Evolutionary conservation across 2,797 vertebrate species (phyloP).

Genomic region (Pempheris klunzingeri): DNA sequence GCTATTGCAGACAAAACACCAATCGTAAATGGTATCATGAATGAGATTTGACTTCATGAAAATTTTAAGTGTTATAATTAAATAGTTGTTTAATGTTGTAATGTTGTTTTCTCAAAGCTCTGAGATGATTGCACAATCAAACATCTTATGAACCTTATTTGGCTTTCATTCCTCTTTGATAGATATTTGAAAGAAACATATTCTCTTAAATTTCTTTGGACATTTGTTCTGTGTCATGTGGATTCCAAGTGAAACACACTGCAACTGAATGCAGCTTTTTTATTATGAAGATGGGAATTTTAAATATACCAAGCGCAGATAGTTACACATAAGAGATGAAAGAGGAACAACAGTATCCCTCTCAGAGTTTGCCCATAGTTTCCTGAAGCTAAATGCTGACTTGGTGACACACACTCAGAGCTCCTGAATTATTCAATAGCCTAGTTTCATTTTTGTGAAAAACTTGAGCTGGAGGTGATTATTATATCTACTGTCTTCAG

Average conservation of each 20-base stretch:
- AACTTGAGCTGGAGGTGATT: slow-evolving; percentile 76
- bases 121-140: background rate
- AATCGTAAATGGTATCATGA: background rate
- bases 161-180: slow-evolving; percentile 1
- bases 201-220: slow-evolving; percentile 3
- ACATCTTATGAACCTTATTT: background rate
- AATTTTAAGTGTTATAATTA: background rate
- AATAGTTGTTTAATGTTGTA: too few relatives aligned
- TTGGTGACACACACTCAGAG: slow-evolving; percentile 73
- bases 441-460: slow-evolving; percentile 76
- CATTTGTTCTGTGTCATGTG: slow-evolving; percentile 21
- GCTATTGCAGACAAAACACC: background rate
- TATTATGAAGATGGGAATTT: slow-evolving; percentile 63
- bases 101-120: slow-evolving; percentile 1
- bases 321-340: slow-evolving; percentile 67
- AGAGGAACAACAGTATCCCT: slow-evolving; percentile 69
- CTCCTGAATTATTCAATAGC: slow-evolving; percentile 81
- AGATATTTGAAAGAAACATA: slow-evolving; percentile 17
- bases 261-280: slow-evolving; percentile 19
- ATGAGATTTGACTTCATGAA: background rate
- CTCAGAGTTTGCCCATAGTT: slow-evolving; percentile 63
- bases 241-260: slow-evolving; percentile 31
- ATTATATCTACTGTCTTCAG: slow-evolving; percentile 82
- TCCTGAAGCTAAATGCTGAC: slow-evolving; percentile 80
- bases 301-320: slow-evolving; percentile 52